A percentile compares a stretch with the other conserved stretches of the same genome.
Conservation (phyloP, 1,140 invertebrate species). For the Zaprionus capensis region DNA sequence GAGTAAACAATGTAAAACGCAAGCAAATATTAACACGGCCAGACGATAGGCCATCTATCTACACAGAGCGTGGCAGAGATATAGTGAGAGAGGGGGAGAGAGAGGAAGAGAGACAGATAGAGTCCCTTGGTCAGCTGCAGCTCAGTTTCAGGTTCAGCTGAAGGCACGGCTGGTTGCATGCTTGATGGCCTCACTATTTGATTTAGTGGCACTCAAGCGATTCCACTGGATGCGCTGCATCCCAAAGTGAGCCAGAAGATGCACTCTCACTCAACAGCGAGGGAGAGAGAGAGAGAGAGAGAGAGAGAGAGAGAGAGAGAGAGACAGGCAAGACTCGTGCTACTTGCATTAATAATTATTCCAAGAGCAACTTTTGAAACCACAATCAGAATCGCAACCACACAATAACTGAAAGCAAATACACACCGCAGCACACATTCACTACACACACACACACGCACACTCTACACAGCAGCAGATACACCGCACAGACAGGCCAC, state of each 20-base stretch:
- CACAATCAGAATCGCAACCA: constrained; percentile 39
- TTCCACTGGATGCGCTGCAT: constrained; percentile 27
- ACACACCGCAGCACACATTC: not conserved
- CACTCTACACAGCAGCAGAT: not conserved
- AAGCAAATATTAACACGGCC: constrained; percentile 76
- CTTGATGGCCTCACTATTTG: constrained; percentile 71
- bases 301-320: not conserved
- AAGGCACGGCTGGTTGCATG: constrained; percentile 66
- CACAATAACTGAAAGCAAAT: constrained; percentile 5
- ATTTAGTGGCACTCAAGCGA: constrained; percentile 71
- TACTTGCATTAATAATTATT: constrained; percentile 62
- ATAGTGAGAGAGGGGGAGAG: not conserved
- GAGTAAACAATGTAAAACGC: constrained; percentile 76
- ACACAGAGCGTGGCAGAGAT: not conserved
- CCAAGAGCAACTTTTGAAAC: constrained; percentile 38
- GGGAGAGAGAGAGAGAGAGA: not conserved
- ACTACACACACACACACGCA: constrained; percentile 2
- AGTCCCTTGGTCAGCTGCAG: not conserved
- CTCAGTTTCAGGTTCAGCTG: constrained; percentile 34
- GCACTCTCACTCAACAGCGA: not conserved
- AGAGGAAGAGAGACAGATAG: not conserved
- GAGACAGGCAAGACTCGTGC: not conserved
- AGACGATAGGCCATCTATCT: constrained; percentile 64
- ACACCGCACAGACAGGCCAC: not conserved
- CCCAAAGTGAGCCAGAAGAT: not conserved